These are phyloP conservation scores for Isaurus tuberculatus DNA, from an alignment of 92 coral and sea anemone species.

Conservation along the genomic window DNA sequence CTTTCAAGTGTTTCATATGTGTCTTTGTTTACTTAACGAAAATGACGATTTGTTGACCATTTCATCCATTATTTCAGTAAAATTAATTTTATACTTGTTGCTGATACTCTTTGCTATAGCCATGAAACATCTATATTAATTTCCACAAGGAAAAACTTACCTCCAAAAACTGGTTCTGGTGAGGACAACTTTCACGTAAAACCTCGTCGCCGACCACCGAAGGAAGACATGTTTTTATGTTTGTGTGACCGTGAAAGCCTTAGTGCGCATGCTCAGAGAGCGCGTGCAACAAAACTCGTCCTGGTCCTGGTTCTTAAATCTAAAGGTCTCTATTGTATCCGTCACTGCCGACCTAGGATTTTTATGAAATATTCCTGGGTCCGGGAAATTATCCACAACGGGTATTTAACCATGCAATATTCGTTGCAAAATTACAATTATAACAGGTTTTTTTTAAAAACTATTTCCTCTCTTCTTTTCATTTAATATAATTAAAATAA, in stretches of 20 bases:
- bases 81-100: background rate
- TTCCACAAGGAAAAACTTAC: background rate
- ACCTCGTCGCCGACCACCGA: background rate
- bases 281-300: constrained; percentile 22
- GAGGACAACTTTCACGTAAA: background rate
- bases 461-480: too few relatives aligned
- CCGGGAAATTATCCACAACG: too few relatives aligned
- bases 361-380: too few relatives aligned
- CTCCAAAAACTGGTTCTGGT: constrained; percentile 17
- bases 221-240: background rate
- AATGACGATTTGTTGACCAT: background rate
- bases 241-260: constrained; percentile 13
- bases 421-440: too few relatives aligned
- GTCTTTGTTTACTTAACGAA: constrained; percentile 6
- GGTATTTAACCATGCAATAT: too few relatives aligned
- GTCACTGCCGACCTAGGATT: too few relatives aligned
- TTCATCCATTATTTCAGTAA: background rate
- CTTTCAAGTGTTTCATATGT: constrained; percentile 4
- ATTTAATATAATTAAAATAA: too few relatives aligned
- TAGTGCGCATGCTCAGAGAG: constrained; percentile 7
- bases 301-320: constrained; percentile 15
- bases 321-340: background rate
- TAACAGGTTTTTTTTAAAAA: too few relatives aligned
- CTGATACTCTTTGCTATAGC: background rate
- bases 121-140: background rate